These are phyloP conservation scores for Neocrepidodera transversa DNA, from an alignment of 2,888 invertebrate species.

Conservation along the genomic window DNA sequence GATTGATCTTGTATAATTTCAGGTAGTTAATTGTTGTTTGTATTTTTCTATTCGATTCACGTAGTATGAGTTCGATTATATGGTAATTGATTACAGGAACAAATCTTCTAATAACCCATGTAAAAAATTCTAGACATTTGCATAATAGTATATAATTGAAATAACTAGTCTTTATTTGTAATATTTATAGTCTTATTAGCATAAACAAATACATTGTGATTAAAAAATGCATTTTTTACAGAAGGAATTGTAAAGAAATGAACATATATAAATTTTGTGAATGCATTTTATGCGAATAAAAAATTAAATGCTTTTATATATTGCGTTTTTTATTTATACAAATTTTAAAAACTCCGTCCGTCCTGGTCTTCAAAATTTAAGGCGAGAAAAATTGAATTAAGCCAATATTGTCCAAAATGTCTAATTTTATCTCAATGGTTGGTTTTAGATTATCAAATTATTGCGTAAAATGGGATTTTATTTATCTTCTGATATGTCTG, in stretches of 20 bases:
- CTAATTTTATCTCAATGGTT: no score
- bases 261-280: slow-evolving; percentile 59
- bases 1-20: no score
- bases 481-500: no score
- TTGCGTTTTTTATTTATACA: no score
- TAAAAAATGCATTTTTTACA: slow-evolving; percentile 57
- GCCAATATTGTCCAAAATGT: no score
- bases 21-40: no score
- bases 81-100: neutral
- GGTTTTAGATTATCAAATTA: no score
- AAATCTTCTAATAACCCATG: neutral
- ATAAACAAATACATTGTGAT: slow-evolving; percentile 48
- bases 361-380: no score
- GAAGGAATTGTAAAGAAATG: slow-evolving; percentile 56
- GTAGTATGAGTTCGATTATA: neutral
- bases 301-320: no score
- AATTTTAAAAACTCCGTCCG: no score
- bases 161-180: slow-evolving; percentile 15
- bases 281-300: slow-evolving; percentile 49
- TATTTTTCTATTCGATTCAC: neutral
- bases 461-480: no score
- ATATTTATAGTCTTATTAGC: slow-evolving; percentile 10
- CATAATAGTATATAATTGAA: slow-evolving; percentile 7
- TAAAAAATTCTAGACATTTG: neutral
- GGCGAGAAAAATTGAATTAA: no score